These are phyloP conservation scores for Clusia tigrina DNA, from an alignment of 2,888 invertebrate species.

Conservation along the genomic window DNA sequence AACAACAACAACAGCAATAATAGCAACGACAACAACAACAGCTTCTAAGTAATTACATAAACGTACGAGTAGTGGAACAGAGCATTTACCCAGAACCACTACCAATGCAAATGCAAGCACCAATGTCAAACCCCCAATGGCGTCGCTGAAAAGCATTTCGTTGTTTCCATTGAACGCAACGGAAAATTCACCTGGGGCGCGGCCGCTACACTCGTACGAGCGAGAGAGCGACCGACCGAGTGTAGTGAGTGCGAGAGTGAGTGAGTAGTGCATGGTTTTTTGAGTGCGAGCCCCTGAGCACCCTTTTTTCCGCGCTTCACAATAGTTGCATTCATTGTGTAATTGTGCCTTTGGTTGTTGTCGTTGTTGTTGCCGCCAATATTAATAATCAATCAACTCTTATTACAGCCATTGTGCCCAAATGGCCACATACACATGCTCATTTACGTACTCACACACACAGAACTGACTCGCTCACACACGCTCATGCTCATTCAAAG, in stretches of 20 bases:
- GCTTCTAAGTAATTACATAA: constrained; percentile 54
- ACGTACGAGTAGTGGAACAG: constrained; percentile 42
- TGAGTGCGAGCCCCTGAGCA: neutral
- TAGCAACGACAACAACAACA: constrained; percentile 41
- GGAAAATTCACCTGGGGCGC: constrained; percentile 30
- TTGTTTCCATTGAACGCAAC: constrained; percentile 13
- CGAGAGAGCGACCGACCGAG: neutral
- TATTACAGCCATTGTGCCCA: constrained; percentile 19
- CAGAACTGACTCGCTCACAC: neutral
- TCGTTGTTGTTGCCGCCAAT: constrained; percentile 4
- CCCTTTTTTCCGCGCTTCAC: constrained; percentile 26
- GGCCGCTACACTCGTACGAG: neutral
- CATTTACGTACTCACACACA: neutral
- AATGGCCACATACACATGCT: neutral
- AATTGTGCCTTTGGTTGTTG: neutral
- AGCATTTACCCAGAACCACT: too few species aligned
- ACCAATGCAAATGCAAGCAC: constrained; percentile 41
- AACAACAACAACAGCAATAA: too few species aligned
- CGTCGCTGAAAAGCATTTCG: constrained; percentile 43
- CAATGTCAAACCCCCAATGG: constrained; percentile 48
- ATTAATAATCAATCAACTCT: constrained; percentile 24
- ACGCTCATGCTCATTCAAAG: neutral
- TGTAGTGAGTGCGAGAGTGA: neutral
- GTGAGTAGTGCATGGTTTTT: neutral
- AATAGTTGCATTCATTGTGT: neutral